Evolutionary conservation across 2,797 vertebrate genomes (phyloP).

Genomic region (Falco columbarius): DNA sequence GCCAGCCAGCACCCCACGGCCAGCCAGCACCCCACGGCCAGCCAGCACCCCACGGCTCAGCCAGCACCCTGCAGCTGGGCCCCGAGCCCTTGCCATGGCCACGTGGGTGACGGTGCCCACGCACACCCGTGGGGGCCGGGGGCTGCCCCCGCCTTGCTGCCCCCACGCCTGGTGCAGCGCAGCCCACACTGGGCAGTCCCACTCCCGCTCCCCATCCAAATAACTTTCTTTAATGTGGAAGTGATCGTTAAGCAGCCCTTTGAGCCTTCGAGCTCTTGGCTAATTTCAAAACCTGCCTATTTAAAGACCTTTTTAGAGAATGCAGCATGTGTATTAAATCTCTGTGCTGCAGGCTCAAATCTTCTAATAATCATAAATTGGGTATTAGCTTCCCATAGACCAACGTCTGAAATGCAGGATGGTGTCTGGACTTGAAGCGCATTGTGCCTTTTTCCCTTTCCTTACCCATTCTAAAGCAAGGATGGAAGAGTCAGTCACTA

Average conservation of each 20-base stretch:
- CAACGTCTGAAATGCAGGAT: not conserved
- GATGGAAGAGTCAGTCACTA: not conserved
- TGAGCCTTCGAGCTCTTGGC: not conserved
- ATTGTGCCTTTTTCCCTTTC: not conserved
- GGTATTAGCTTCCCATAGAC: not conserved
- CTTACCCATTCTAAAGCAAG: not conserved
- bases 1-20: no score
- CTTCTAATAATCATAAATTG: not conserved
- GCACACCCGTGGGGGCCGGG: not conserved
- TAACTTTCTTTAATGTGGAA: not conserved
- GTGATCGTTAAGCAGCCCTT: no score
- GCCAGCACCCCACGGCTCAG: no score
- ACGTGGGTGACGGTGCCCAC: not conserved
- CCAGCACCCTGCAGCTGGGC: no score
- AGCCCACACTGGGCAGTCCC: rapidly evolving
- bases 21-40: no score
- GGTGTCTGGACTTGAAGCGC: not conserved
- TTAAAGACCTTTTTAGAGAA: not conserved
- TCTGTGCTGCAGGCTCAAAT: not conserved
- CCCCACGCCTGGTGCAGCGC: not conserved
- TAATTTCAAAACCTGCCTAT: not conserved
- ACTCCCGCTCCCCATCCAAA: not conserved
- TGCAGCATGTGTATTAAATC: not conserved
- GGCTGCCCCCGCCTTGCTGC: no score
- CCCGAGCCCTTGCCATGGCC: no score